Evolutionary conservation across 2,797 vertebrate genomes (phyloP).

Genomic region (Megaceryle alcyon): DNA sequence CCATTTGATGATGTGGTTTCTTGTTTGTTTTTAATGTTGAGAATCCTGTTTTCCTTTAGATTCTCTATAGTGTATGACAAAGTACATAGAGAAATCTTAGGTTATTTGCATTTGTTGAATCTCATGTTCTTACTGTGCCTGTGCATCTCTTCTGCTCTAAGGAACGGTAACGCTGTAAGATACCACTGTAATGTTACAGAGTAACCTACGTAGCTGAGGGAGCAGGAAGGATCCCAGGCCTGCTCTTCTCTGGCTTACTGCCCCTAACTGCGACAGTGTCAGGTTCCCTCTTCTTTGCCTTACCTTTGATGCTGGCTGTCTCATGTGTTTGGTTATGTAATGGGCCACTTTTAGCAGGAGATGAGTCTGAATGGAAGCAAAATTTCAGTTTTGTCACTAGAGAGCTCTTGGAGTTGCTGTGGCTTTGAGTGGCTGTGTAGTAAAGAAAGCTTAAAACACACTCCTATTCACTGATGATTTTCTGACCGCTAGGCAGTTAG

Average conservation of each 20-base stretch:
- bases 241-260: neutral
- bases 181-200: neutral
- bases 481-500: neutral
- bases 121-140: neutral
- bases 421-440: neutral
- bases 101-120: neutral
- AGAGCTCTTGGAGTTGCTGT: neutral
- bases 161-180: neutral
- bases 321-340: neutral
- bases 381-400: neutral
- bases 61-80: neutral
- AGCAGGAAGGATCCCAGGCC: neutral
- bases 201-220: neutral
- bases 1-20: neutral
- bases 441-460: neutral
- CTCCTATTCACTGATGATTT: neutral
- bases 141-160: neutral
- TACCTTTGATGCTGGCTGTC: neutral
- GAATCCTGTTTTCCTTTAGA: neutral
- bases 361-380: neutral
- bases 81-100: neutral
- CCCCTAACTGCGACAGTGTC: neutral
- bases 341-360: neutral
- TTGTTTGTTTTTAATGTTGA: neutral
- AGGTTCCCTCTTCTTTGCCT: slow-evolving; percentile 7